These are phyloP conservation scores for Caenorhabditis panamensis DNA, from an alignment of 2,888 invertebrate species.

Conservation along the genomic window DNA sequence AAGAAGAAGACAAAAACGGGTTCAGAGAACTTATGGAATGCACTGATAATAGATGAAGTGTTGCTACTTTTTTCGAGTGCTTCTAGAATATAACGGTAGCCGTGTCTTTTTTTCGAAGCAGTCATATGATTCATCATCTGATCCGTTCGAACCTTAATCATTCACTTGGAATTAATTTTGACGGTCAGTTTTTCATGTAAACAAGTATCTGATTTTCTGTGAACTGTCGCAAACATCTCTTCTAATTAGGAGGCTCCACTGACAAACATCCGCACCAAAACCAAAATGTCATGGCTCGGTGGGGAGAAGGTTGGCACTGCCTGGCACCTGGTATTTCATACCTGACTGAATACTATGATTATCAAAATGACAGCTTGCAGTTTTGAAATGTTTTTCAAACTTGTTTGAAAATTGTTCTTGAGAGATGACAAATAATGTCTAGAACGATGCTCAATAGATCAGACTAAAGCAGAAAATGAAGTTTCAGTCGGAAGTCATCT, in stretches of 20 bases:
- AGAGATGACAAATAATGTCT: neutral
- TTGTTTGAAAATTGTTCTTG: neutral
- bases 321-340: neutral
- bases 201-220: neutral
- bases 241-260: slow-evolving; percentile 5
- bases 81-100: too few species aligned
- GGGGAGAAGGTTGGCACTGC: neutral
- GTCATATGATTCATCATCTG: too few species aligned
- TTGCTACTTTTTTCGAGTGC: neutral
- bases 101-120: too few species aligned
- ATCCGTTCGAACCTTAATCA: too few species aligned
- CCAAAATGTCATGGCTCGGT: neutral
- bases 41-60: neutral
- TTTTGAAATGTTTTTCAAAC: slow-evolving; percentile 1
- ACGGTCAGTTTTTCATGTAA: too few species aligned
- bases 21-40: slow-evolving; percentile 29
- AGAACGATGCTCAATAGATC: neutral
- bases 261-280: slow-evolving; percentile 28
- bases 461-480: neutral
- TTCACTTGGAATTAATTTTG: too few species aligned
- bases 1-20: slow-evolving; percentile 12
- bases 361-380: neutral
- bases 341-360: neutral
- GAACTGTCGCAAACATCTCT: slow-evolving; percentile 2
- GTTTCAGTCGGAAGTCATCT: slow-evolving; percentile 37